phyloP scores from a whole-genome alignment of 2,113 vertebrate species.

The Lophura nycthemera region DNA sequence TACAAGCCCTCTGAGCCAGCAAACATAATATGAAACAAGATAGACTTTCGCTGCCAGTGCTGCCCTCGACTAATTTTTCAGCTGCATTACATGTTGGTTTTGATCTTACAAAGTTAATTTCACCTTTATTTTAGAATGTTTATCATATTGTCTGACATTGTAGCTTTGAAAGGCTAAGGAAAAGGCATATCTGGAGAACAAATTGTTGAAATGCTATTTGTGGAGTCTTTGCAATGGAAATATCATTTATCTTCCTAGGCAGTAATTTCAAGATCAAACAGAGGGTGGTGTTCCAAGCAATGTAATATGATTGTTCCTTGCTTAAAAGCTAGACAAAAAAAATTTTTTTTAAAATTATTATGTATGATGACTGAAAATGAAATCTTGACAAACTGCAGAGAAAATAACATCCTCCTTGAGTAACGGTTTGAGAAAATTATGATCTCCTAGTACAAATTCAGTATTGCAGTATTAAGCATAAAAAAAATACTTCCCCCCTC shows the following conservation, averaged over 20 bases:
- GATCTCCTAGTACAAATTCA: neutral
- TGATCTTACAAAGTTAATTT: neutral
- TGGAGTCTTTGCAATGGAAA: conserved; percentile 19
- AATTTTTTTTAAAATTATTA: conserved; percentile 31
- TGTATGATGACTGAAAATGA: conserved; percentile 60
- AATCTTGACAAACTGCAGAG: conserved; percentile 22
- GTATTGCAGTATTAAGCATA: neutral
- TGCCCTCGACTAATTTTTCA: neutral
- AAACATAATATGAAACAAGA: neutral
- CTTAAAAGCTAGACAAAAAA: neutral
- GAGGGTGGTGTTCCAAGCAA: conserved; percentile 37
- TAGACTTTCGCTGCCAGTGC: neutral
- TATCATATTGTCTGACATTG: neutral
- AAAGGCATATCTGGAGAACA: neutral
- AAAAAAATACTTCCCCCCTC: neutral
- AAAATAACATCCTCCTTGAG: conserved; percentile 34
- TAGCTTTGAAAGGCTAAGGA: neutral
- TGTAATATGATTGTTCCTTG: conserved; percentile 42
- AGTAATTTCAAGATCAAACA: conserved; percentile 50
- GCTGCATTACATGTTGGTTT: neutral
- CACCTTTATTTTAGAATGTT: neutral
- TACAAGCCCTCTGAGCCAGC: neutral
- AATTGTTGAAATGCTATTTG: conserved; percentile 37
- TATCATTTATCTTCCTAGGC: conserved; percentile 50
- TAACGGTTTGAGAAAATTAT: conserved; percentile 27